Base-by-base conservation (phyloP, 2,113 vertebrate species). In the Micronycteris hirsuta region DNA sequence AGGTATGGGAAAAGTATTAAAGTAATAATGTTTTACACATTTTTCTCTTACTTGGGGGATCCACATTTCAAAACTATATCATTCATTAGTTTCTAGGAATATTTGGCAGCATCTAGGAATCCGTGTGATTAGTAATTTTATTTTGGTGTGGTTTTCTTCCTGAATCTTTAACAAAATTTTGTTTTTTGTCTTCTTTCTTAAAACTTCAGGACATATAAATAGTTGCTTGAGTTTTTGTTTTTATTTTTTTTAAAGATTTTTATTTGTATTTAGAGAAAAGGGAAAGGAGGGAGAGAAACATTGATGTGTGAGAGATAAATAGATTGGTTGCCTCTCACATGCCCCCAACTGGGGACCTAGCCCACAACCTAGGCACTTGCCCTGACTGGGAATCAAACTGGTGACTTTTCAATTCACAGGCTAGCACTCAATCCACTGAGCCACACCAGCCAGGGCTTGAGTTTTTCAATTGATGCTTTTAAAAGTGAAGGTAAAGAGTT, bases 1-100 rank as follows among this genome's bases (percentile, higher is more conserved):
- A 99, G 98, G 99, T 99, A 98, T 95, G 97, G 31, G 36, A 74
- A 91, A 94, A 77, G 65, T 67, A 43, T 36, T 26, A 68, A 82
- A 93, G 28, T 73, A 81, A 26, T 80, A 68, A 82, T 77, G 49
- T 73, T 93, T 89, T 93, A 93, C 8, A 19, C 68, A 7, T 83
- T 7, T 94, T 92, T 96, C 54, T 92, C 38, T 95, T 94, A 73
- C 38, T 86, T 68, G 8, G 10, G 58, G 5, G 5, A 61, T 88
- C 12, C 47, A 93, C 20, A 88, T 83, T 87, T 81, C 11, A 90
- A 74, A 92, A 83, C 28, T 45, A 6, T 14, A 49, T 36, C 65
- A 80, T 3, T 87, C 36, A 90, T 45, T 91, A 96, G 16, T 93
- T 94, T 94, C 43, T 93, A 87, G 61, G 41, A 95, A 74, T 94